These are phyloP conservation scores for Mesitornis unicolor DNA, from an alignment of 2,113 vertebrate genomes.

Conservation along the genomic window DNA sequence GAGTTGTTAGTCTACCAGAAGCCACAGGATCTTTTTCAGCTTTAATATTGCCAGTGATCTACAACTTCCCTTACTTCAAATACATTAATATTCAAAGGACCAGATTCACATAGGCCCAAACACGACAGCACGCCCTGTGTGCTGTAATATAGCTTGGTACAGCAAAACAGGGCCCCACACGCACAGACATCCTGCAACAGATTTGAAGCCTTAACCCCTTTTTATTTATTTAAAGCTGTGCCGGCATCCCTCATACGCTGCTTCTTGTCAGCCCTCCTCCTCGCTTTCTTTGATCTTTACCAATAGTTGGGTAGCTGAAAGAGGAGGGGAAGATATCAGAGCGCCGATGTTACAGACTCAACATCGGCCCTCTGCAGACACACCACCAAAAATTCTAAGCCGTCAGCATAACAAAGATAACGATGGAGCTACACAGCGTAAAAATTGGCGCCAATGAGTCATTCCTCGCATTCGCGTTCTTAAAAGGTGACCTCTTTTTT, in stretches of 20 bases:
- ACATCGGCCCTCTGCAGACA: constrained; percentile 20
- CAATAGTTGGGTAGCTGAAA: constrained; percentile 31
- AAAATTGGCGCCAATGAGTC: background rate
- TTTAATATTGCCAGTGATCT: background rate
- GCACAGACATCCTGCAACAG: constrained; percentile 1
- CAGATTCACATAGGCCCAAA: background rate
- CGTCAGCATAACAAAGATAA: constrained; percentile 56
- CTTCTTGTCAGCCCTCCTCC: constrained; percentile 43
- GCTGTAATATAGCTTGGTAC: background rate
- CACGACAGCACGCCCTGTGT: background rate
- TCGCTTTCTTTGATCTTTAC: constrained; percentile 53
- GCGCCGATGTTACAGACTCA: constrained; percentile 37
- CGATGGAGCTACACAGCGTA: background rate
- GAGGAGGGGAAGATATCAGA: constrained; percentile 10
- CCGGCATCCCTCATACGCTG: constrained; percentile 29
- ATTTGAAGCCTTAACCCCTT: constrained; percentile 37
- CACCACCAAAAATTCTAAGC: background rate
- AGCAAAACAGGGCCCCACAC: constrained; percentile 20
- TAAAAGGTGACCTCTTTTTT: background rate
- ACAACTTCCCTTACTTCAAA: background rate
- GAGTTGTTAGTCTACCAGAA: background rate
- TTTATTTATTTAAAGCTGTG: constrained; percentile 56
- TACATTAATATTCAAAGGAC: background rate
- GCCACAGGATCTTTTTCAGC: background rate
- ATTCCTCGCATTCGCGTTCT: background rate